A percentile compares a stretch with the other conserved stretches of the same genome.
Conservation (phyloP, 2,888 invertebrate genomes). For the Tiliacea aurago region DNA sequence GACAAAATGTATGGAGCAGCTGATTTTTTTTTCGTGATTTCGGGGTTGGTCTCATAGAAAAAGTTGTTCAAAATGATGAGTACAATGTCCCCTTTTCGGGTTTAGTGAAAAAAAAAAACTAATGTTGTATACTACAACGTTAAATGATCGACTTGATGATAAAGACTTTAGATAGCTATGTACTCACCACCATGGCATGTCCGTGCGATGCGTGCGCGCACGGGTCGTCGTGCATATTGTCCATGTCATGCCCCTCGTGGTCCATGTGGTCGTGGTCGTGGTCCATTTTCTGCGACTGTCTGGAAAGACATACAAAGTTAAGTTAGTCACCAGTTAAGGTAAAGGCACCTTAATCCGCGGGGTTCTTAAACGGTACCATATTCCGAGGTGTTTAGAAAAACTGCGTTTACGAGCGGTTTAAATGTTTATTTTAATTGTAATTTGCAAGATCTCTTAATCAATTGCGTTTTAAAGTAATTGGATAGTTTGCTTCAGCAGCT, state of each 20-base stretch:
- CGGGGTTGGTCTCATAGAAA: too few species aligned
- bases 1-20: too few species aligned
- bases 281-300: constrained; percentile 42
- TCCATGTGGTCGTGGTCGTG: constrained; percentile 54
- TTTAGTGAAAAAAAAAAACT: too few species aligned
- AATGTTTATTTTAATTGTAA: not conserved
- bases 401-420: not conserved
- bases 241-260: constrained; percentile 35
- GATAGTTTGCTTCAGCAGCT: too few species aligned
- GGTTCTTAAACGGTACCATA: too few species aligned
- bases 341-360: too few species aligned
- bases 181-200: constrained; percentile 80
- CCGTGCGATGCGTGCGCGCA: constrained; percentile 68
- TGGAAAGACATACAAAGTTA: constrained; percentile 38
- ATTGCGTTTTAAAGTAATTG: too few species aligned
- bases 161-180: not conserved
- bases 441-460: too few species aligned
- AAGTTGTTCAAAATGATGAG: too few species aligned
- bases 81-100: too few species aligned
- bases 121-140: not conserved
- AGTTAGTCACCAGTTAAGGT: not conserved
- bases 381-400: not conserved
- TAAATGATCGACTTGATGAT: not conserved
- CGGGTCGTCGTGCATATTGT: constrained; percentile 51
- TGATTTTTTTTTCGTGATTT: too few species aligned